These are phyloP conservation scores for Diachasma alloeum DNA, from an alignment of 1,140 invertebrate species.

Conservation along the genomic window DNA sequence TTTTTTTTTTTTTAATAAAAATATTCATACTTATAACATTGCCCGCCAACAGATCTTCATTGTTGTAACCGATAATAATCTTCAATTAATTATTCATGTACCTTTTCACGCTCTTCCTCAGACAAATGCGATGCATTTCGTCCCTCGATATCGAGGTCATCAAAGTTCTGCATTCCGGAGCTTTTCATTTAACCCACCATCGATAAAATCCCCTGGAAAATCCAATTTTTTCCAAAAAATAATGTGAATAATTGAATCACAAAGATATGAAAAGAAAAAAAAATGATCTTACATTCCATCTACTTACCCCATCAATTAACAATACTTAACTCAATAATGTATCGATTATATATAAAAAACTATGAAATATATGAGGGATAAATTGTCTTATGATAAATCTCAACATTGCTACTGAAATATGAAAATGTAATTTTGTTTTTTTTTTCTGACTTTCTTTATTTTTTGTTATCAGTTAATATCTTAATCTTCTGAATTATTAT, in stretches of 20 bases:
- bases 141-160: slow-evolving; percentile 64
- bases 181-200: neutral
- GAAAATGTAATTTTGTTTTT: neutral
- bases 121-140: slow-evolving; percentile 60
- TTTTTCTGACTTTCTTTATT: no score
- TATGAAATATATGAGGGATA: neutral
- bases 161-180: slow-evolving; percentile 60
- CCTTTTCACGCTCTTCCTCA: slow-evolving; percentile 63
- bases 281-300: neutral
- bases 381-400: neutral
- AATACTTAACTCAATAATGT: neutral
- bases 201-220: neutral
- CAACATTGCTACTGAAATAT: neutral
- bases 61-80: neutral
- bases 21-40: neutral
- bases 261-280: neutral
- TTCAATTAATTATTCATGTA: slow-evolving; percentile 31
- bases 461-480: no score
- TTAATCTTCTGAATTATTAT: neutral
- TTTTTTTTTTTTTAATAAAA: no score
- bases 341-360: no score
- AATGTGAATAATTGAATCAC: neutral
- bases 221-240: neutral
- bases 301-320: slow-evolving; percentile 1
- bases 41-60: neutral